Conservation (phyloP, 2,888 invertebrate genomes). For the Hofmannophila pseudospretella region DNA sequence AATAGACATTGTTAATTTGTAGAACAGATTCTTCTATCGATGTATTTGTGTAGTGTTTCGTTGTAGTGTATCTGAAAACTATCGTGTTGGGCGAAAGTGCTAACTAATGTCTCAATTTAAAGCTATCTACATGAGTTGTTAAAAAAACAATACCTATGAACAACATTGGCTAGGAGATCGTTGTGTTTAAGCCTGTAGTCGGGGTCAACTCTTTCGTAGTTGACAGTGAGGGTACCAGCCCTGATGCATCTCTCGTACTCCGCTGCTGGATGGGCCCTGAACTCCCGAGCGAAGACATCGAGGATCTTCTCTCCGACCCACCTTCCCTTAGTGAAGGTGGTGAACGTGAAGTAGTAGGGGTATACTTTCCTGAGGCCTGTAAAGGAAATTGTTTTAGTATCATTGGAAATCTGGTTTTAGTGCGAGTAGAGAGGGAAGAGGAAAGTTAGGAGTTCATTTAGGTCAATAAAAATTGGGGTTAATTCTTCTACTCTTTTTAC, state of each 20-base stretch:
- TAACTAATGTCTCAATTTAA: slow-evolving; percentile 2
- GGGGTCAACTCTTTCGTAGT: slow-evolving; percentile 93
- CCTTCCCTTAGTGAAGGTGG: slow-evolving; percentile 96
- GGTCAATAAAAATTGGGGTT: too few species aligned
- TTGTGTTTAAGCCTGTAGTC: slow-evolving; percentile 96
- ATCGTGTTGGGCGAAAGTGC: neutral
- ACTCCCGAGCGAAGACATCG: slow-evolving; percentile 95
- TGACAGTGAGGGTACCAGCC: slow-evolving; percentile 94
- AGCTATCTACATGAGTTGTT: slow-evolving; percentile 8
- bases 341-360: slow-evolving; percentile 97
- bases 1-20: slow-evolving; percentile 6
- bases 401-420: too few species aligned
- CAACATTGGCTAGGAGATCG: slow-evolving; percentile 94
- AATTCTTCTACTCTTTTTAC: too few species aligned
- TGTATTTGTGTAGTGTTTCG: neutral
- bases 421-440: too few species aligned
- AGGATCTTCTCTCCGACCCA: slow-evolving; percentile 97
- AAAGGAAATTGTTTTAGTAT: slow-evolving; percentile 15
- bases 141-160: slow-evolving; percentile 86
- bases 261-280: slow-evolving; percentile 94
- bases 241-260: slow-evolving; percentile 95
- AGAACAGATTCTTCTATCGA: neutral
- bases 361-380: slow-evolving; percentile 96
- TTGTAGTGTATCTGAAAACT: neutral
- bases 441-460: too few species aligned